These are phyloP conservation scores for Papilio polytes DNA, from an alignment of 1,140 invertebrate genomes.

Conservation along the genomic window DNA sequence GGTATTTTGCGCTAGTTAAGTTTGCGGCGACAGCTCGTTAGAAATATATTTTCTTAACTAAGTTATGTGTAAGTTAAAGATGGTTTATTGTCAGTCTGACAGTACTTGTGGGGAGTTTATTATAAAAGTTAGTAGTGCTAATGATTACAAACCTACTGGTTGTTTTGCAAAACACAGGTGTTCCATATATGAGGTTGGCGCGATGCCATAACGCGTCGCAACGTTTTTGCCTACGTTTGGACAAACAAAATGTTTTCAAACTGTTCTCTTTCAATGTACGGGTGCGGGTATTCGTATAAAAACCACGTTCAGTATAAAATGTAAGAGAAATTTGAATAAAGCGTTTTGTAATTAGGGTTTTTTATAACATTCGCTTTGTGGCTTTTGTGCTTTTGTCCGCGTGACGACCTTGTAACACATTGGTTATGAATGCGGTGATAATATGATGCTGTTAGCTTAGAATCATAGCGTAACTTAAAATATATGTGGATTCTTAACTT, in stretches of 20 bases:
- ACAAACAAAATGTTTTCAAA: slow-evolving; percentile 26
- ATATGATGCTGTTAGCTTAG: background rate
- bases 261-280: slow-evolving; percentile 21
- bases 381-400: slow-evolving; percentile 14
- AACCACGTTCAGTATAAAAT: slow-evolving; percentile 16
- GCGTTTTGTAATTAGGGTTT: slow-evolving; percentile 26
- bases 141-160: background rate
- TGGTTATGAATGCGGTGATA: background rate
- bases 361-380: slow-evolving; percentile 24
- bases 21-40: too few relatives aligned
- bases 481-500: background rate
- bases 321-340: slow-evolving; percentile 17
- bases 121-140: background rate
- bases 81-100: too few relatives aligned
- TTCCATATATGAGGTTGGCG: slow-evolving; percentile 3
- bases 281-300: slow-evolving; percentile 7
- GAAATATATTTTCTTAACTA: too few relatives aligned
- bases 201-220: slow-evolving; percentile 19
- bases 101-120: background rate
- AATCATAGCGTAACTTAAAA: background rate
- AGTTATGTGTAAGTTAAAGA: too few relatives aligned
- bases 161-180: slow-evolving; percentile 12
- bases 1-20: too few relatives aligned
- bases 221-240: slow-evolving; percentile 13
- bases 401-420: background rate